A percentile compares a stretch with the other conserved stretches of the same genome.
phyloP scores from a whole-genome alignment of 2,888 invertebrate genomes.

The Apotomis turbidana region DNA sequence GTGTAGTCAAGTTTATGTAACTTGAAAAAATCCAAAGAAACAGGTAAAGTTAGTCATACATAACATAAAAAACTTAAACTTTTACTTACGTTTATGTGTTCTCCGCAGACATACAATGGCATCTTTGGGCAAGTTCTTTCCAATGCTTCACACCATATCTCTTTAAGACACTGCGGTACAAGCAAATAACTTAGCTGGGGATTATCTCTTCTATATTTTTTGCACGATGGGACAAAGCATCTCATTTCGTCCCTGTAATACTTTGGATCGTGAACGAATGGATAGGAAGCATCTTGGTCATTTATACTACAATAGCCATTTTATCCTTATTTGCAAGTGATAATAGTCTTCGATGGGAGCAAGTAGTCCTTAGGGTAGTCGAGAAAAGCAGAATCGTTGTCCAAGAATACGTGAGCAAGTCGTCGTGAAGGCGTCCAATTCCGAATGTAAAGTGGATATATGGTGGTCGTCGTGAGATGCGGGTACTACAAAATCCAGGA shows the following conservation, averaged over 20 bases:
- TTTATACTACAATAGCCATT: no score
- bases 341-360: no score
- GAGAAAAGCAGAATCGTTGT: constrained; percentile 8
- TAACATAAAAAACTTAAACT: constrained; percentile 1
- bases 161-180: constrained; percentile 5
- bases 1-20: no score
- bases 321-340: no score
- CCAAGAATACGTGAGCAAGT: background rate
- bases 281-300: no score
- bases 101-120: background rate
- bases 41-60: no score
- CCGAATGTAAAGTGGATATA: constrained; percentile 3
- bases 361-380: background rate
- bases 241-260: no score
- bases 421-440: background rate
- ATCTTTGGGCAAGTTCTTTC: constrained; percentile 15
- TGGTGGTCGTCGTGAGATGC: constrained; percentile 3
- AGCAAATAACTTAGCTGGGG: background rate
- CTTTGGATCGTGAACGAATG: no score
- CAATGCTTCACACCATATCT: background rate
- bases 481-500: constrained; percentile 9
- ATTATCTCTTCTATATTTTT: background rate
- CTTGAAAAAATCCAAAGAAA: no score
- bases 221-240: no score
- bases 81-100: constrained; percentile 15